Conservation (phyloP, 1,140 invertebrate genomes). For the Andrena cerasifolii region DNA sequence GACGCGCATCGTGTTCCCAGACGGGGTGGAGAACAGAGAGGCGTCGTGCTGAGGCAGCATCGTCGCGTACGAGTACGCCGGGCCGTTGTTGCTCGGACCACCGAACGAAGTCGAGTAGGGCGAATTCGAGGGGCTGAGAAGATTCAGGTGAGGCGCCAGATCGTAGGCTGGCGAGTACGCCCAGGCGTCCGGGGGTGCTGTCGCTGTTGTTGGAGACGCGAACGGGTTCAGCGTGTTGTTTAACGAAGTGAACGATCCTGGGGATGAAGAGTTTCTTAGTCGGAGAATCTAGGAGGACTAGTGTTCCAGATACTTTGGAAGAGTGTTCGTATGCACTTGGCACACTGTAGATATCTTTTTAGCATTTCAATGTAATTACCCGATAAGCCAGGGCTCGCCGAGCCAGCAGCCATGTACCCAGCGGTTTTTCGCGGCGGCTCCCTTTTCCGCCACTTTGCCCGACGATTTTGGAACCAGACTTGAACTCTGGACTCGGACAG, state of each 20-base stretch:
- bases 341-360: too few species aligned
- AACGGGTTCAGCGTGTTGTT: constrained; percentile 87
- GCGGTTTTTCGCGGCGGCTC: constrained; percentile 97
- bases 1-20: constrained; percentile 80
- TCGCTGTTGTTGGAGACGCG: constrained; percentile 84
- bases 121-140: constrained; percentile 87
- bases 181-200: constrained; percentile 89
- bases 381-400: constrained; percentile 83
- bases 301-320: too few species aligned
- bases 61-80: constrained; percentile 83
- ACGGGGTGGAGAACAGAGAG: constrained; percentile 84
- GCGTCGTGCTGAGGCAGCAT: constrained; percentile 87
- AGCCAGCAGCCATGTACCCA: constrained; percentile 86
- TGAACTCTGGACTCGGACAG: constrained; percentile 97
- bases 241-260: constrained; percentile 85
- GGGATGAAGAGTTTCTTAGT: neutral
- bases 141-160: constrained; percentile 86
- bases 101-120: constrained; percentile 85
- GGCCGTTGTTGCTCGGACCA: constrained; percentile 80
- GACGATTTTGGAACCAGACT: constrained; percentile 96
- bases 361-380: constrained; percentile 59
- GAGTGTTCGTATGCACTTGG: too few species aligned
- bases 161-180: constrained; percentile 89
- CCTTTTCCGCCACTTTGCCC: constrained; percentile 98
- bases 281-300: neutral